Evolutionary conservation across 2,888 invertebrate genomes (phyloP).

Genomic region (Thymelicus sylvestris): DNA sequence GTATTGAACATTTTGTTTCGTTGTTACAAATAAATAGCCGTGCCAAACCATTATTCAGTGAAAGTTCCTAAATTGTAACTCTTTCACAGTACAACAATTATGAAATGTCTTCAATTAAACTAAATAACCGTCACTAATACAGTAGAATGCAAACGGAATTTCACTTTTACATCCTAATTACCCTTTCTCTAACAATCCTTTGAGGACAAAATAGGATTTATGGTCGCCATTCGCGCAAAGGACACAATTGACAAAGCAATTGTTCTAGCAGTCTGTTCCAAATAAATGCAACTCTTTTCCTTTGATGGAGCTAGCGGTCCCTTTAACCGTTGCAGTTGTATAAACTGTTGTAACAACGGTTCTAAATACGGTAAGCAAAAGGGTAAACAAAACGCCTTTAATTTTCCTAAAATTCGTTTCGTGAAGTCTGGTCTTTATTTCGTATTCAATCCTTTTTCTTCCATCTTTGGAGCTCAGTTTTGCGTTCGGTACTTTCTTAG

Average conservation of each 20-base stretch:
- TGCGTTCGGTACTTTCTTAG: constrained; percentile 27
- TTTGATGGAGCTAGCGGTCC: constrained; percentile 71
- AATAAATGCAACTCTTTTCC: constrained; percentile 79
- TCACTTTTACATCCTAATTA: constrained; percentile 83
- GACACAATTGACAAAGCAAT: constrained; percentile 59
- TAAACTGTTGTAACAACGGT: constrained; percentile 65
- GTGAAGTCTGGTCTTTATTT: constrained; percentile 22
- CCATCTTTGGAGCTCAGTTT: constrained; percentile 5
- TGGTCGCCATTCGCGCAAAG: constrained; percentile 64
- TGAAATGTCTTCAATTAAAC: constrained; percentile 21
- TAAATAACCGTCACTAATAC: constrained; percentile 68
- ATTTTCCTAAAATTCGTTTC: constrained; percentile 12
- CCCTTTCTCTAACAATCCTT: constrained; percentile 68
- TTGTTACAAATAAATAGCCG: constrained; percentile 45
- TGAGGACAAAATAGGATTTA: constrained; percentile 68
- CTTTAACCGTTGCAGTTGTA: constrained; percentile 53
- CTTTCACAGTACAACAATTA: constrained; percentile 49
- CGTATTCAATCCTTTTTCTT: neutral
- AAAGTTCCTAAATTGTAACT: constrained; percentile 65
- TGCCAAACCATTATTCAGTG: constrained; percentile 55
- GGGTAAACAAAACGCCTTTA: constrained; percentile 63
- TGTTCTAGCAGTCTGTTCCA: constrained; percentile 55
- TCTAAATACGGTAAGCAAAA: constrained; percentile 72
- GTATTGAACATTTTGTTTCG: constrained; percentile 33
- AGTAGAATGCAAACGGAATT: constrained; percentile 61